phyloP scores from a whole-genome alignment of 1,140 invertebrate genomes.

The Andrena cerasifolii region DNA sequence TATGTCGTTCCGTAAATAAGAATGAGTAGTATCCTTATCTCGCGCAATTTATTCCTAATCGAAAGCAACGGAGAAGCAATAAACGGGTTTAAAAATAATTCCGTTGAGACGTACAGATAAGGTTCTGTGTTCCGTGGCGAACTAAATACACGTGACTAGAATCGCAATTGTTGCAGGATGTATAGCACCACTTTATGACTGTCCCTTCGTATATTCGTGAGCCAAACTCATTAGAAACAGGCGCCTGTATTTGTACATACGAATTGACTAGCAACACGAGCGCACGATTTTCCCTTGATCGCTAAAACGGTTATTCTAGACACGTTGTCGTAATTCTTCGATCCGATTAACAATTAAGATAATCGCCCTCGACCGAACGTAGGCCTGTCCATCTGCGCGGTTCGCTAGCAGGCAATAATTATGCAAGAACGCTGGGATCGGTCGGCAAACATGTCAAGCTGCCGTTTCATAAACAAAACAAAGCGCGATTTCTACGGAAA shows the following conservation, averaged over 20 bases:
- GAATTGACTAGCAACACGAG: slow-evolving; percentile 28
- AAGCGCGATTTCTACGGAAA: background rate
- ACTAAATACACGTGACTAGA: background rate
- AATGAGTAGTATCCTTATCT: background rate
- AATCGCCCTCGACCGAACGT: slow-evolving; percentile 1
- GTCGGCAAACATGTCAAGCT: background rate
- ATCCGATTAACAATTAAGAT: slow-evolving; percentile 9
- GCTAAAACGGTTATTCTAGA: background rate
- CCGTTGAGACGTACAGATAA: background rate
- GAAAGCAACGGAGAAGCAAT: background rate
- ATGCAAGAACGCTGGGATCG: slow-evolving; percentile 11
- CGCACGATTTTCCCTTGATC: slow-evolving; percentile 3
- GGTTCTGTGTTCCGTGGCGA: background rate
- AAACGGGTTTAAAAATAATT: background rate
- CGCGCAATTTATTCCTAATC: background rate
- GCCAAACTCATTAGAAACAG: slow-evolving; percentile 14
- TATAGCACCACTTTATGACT: background rate
- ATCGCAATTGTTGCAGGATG: slow-evolving; percentile 7
- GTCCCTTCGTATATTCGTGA: slow-evolving; percentile 20
- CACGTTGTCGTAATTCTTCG: background rate
- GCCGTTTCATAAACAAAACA: background rate
- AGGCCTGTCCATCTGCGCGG: slow-evolving; percentile 11
- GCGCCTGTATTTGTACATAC: background rate
- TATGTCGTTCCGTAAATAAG: background rate
- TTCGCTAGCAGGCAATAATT: background rate